These are phyloP conservation scores for Drosophila murphyi DNA, from an alignment of 1,140 invertebrate species.

Conservation along the genomic window DNA sequence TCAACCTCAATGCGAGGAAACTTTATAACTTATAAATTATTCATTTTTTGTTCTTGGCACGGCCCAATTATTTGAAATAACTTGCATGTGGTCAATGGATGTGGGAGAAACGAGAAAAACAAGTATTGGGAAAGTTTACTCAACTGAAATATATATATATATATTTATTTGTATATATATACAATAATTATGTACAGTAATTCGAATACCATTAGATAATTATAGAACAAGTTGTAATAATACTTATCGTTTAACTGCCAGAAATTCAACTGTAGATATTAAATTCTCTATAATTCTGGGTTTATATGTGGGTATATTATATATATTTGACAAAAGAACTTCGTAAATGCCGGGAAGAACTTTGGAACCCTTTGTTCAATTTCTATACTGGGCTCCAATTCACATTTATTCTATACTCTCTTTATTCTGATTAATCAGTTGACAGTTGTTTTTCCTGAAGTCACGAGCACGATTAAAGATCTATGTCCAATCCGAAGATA, in stretches of 20 bases:
- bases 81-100: neutral
- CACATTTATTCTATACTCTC: neutral
- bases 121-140: neutral
- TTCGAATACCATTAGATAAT: too few relatives aligned
- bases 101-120: neutral
- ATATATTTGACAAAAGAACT: neutral
- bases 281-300: too few relatives aligned
- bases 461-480: conserved; percentile 41
- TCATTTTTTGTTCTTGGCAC: neutral
- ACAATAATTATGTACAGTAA: too few relatives aligned
- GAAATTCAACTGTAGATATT: too few relatives aligned
- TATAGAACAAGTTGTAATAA: too few relatives aligned
- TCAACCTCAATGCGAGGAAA: neutral
- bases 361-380: neutral
- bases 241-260: too few relatives aligned
- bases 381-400: neutral
- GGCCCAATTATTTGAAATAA: too few relatives aligned
- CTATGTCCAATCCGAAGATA: conserved; percentile 45
- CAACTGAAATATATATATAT: too few relatives aligned
- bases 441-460: conserved; percentile 5
- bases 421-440: conserved; percentile 22
- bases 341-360: too few relatives aligned
- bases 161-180: too few relatives aligned
- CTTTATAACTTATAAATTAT: neutral
- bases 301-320: too few relatives aligned